phyloP scores from a whole-genome alignment of 2,113 vertebrate genomes.

The Ceyx cyanopectus region DNA sequence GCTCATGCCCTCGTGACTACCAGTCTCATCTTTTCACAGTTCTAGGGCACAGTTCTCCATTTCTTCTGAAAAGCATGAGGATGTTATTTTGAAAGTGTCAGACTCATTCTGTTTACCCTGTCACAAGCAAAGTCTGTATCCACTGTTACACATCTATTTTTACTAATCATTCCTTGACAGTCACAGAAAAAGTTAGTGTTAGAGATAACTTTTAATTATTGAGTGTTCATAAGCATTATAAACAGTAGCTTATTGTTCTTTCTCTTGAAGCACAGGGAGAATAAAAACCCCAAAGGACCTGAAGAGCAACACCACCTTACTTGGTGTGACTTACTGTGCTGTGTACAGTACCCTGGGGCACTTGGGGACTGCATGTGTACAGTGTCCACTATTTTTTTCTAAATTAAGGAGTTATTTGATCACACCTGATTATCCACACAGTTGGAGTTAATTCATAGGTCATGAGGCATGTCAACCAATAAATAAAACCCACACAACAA shows the following conservation, averaged over 20 bases:
- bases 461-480: neutral
- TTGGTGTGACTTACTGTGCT: neutral
- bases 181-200: neutral
- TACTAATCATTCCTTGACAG: neutral
- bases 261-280: neutral
- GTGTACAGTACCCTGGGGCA: neutral
- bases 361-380: neutral
- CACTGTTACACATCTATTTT: neutral
- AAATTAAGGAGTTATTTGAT: neutral
- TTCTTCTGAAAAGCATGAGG: neutral
- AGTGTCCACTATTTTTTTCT: neutral
- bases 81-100: neutral
- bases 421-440: neutral
- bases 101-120: neutral
- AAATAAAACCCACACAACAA: neutral
- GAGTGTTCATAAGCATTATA: neutral
- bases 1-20: neutral
- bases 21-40: neutral
- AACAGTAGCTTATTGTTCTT: neutral
- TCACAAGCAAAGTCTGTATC: neutral
- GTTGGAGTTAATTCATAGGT: neutral
- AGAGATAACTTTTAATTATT: neutral
- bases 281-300: neutral
- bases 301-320: neutral
- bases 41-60: neutral